Base-by-base conservation (phyloP, 2,888 invertebrate genomes). In the Scelioninae gen. 2 region DNA sequence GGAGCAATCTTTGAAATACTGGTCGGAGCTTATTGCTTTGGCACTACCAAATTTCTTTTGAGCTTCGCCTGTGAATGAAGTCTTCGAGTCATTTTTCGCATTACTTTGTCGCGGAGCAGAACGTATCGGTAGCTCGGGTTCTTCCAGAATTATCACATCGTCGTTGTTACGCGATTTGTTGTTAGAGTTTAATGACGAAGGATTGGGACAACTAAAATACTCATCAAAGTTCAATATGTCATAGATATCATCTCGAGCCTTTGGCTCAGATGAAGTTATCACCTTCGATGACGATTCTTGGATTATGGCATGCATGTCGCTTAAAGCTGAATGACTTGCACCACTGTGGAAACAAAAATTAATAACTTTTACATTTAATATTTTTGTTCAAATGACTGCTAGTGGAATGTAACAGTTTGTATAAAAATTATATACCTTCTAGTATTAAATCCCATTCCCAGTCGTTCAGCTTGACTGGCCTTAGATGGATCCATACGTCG, bases 11-110 rank as follows among this genome's bases (percentile, higher is more conserved):
- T 94, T 94, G 86, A 98, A 98, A 89, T 92, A 98, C 88, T 97
- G 97, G 83, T 97, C 96, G 0, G 98, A 98, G 68, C 98, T 98
- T 83, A 99, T 99, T 10, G 97, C 95, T 87, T 99, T 99, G 2
- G 98, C 97, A 80, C 93, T 92, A 52, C 96, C 98, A 86, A 98
- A 99, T 88, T 98, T 98, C 87, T 95, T 96, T 86, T 95, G 95
- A 16, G 96, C 96, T 71, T 93, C 92, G 79, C 93, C 93, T 45
- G 92, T 90, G 5, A 88, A 87, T 16, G 77, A 78, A n/a, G 61
- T 58, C 13, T 72, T 61, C 9, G 19, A 5, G 28, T 74, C 73
- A 76, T 73, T 76, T 61, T 22, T 50, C 19, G 77, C 73, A 16
- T 35, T 64, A 75, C n/a, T 78, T 79, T 80, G 79, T 78, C 76